Conservation (phyloP, 2,888 invertebrate species). For the Platycnemis pennipes region DNA sequence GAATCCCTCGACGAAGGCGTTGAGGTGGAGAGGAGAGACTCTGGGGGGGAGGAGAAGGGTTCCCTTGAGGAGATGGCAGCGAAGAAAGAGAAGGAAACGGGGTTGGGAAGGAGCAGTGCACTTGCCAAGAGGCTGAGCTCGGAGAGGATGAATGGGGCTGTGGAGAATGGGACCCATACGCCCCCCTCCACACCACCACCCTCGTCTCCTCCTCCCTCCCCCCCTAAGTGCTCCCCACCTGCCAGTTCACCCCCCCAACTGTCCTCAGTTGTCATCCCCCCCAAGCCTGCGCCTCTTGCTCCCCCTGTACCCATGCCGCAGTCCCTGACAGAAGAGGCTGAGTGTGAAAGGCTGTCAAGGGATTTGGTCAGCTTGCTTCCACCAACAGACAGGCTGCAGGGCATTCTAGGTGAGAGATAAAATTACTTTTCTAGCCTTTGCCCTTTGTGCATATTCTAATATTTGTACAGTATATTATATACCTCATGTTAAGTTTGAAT, state of each 20-base stretch:
- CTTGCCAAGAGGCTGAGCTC: slow-evolving; percentile 37
- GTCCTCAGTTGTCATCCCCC: not conserved
- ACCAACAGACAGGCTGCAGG: slow-evolving; percentile 83
- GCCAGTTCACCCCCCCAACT: not conserved
- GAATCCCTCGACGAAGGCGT: slow-evolving; percentile 23
- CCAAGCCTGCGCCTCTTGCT: slow-evolving; percentile 72
- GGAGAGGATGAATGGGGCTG: not conserved
- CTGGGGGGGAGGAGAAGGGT: slow-evolving; percentile 12
- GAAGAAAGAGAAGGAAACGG: slow-evolving; percentile 4
- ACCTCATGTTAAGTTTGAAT: too few relatives aligned
- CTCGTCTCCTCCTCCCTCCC: slow-evolving; percentile 30
- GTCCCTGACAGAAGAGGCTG: slow-evolving; percentile 88
- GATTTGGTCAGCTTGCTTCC: slow-evolving; percentile 79
- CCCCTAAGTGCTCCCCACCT: slow-evolving; percentile 28
- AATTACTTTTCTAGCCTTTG: too few relatives aligned
- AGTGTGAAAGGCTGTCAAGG: slow-evolving; percentile 86
- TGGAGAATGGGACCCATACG: slow-evolving; percentile 40
- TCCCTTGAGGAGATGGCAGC: slow-evolving; percentile 33
- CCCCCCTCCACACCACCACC: not conserved
- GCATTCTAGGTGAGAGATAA: slow-evolving; percentile 83
- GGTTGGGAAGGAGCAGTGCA: not conserved
- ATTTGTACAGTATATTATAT: too few relatives aligned
- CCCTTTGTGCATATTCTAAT: too few relatives aligned
- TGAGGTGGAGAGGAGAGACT: not conserved
- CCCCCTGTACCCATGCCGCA: slow-evolving; percentile 79